A percentile compares a stretch with the other conserved stretches of the same genome.
These are phyloP conservation scores for Pluvianellus socialis DNA, from an alignment of 2,113 vertebrate species.

Conservation along the genomic window DNA sequence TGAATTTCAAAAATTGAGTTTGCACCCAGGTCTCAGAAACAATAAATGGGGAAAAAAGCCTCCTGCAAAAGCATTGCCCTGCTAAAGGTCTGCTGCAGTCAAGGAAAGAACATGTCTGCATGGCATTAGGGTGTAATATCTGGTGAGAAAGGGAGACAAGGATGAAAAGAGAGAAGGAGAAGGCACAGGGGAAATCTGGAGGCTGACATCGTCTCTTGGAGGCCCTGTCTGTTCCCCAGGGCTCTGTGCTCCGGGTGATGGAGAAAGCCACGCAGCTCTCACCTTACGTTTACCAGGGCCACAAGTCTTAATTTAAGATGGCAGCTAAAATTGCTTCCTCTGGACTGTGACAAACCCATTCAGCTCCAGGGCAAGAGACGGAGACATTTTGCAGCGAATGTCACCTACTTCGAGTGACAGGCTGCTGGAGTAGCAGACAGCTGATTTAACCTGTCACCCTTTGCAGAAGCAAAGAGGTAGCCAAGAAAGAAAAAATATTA, in stretches of 20 bases:
- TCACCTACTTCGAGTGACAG: not conserved
- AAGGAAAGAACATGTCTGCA: rapidly evolving
- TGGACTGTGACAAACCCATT: not conserved
- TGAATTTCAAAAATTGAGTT: not conserved
- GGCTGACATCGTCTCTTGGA: rapidly evolving
- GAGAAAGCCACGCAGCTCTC: not conserved
- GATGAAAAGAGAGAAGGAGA: not conserved
- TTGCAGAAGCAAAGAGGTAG: not conserved
- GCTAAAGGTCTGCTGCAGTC: not conserved
- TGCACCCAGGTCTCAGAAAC: not conserved
- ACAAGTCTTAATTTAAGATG: not conserved
- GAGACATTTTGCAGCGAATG: not conserved
- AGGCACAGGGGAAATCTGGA: not conserved
- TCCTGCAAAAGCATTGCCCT: not conserved
- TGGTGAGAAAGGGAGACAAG: not conserved
- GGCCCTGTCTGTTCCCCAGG: not conserved
- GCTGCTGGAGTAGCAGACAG: not conserved
- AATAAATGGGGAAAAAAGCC: not conserved
- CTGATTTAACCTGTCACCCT: not conserved
- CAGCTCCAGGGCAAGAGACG: not conserved
- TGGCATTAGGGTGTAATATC: not conserved
- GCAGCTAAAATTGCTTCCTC: not conserved
- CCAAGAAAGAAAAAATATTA: not conserved
- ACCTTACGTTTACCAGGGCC: not conserved
- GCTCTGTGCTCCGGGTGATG: not conserved